phyloP scores from a whole-genome alignment of 2,113 vertebrate species.

The Rhabdomys dilectus region DNA sequence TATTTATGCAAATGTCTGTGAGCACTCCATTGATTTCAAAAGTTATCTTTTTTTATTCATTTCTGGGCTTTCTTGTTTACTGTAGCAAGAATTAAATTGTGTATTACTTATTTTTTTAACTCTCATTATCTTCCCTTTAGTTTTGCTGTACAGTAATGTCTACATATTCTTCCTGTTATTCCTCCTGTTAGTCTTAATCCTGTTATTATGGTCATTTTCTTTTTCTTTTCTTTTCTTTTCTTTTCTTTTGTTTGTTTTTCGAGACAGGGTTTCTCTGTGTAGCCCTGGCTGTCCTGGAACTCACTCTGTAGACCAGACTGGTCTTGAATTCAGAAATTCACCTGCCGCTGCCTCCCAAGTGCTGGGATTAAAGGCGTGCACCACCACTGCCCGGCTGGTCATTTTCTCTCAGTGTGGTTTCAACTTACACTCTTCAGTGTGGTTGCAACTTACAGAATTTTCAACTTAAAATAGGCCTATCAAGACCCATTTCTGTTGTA shows the following conservation, averaged over 20 bases:
- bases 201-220: background rate
- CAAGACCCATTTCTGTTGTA: background rate
- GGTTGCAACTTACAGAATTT: background rate
- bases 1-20: background rate
- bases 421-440: background rate
- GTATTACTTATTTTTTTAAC: background rate
- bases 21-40: constrained; percentile 5
- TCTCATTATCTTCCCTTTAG: background rate
- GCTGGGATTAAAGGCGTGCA: no score
- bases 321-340: no score
- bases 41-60: background rate
- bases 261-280: no score
- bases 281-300: no score
- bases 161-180: background rate
- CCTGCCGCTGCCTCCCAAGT: no score
- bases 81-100: background rate
- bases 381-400: background rate
- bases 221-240: no score
- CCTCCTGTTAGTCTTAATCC: background rate
- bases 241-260: no score
- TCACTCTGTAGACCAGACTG: no score
- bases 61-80: background rate
- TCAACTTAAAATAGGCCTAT: background rate
- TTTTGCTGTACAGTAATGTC: background rate
- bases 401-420: background rate